Percentiles rank a stretch among this genome's conserved stretches.
Evolutionary conservation across 2,113 vertebrate genomes (phyloP).

Genomic region (Gasterosteus aculeatus): DNA sequence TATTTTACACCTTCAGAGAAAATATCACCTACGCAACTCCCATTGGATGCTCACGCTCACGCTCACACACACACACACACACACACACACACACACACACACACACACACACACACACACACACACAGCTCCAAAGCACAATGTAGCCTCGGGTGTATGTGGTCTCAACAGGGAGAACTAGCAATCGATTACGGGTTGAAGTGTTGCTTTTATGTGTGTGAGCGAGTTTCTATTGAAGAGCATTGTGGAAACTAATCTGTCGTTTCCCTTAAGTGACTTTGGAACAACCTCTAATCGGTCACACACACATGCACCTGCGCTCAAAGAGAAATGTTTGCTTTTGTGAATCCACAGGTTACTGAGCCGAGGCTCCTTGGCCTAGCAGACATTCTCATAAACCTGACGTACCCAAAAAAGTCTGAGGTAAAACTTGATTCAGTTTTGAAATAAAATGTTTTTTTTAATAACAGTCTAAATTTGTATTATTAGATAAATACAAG

Average conservation of each 20-base stretch:
- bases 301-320: conserved; percentile 11
- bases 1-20: conserved; percentile 1
- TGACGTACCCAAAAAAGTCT: no score
- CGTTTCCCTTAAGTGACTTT: conserved; percentile 60
- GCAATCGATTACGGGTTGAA: conserved; percentile 48
- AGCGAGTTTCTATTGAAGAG: conserved; percentile 17
- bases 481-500: no score
- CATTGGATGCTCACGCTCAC: background rate
- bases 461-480: no score
- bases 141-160: conserved; percentile 50
- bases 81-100: background rate
- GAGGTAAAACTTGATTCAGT: no score
- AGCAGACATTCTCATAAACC: conserved; percentile 24
- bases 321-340: conserved; percentile 8
- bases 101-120: background rate
- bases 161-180: conserved; percentile 48
- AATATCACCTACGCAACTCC: conserved; percentile 6
- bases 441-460: no score
- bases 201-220: conserved; percentile 11
- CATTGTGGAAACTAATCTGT: conserved; percentile 52
- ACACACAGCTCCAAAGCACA: conserved; percentile 44
- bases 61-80: background rate
- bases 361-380: conserved; percentile 8
- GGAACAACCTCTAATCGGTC: conserved; percentile 51
- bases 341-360: conserved; percentile 24